Percentiles rank a stretch among this genome's conserved stretches.
Evolutionary conservation across 2,113 vertebrate genomes (phyloP).

Genomic region (Gadus macrocephalus): DNA sequence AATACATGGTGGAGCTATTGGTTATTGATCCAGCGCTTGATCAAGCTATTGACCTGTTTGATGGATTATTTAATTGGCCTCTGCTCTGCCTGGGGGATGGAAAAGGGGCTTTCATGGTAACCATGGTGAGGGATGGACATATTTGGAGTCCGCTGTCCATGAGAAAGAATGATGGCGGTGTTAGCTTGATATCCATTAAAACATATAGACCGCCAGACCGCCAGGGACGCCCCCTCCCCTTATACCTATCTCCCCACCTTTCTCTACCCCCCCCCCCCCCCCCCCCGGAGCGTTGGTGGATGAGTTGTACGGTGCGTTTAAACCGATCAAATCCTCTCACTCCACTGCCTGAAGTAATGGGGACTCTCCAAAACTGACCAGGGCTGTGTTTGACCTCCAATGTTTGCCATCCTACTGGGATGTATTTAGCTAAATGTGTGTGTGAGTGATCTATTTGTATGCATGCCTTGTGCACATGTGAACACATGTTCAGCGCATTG

Average conservation of each 20-base stretch:
- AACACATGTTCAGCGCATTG: neutral
- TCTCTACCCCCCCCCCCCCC: no score
- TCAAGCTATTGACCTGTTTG: conserved; percentile 21
- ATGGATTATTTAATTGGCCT: conserved; percentile 43
- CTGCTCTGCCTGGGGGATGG: conserved; percentile 41
- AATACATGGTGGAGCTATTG: no score
- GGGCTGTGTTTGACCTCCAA: conserved; percentile 49
- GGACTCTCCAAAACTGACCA: conserved; percentile 44
- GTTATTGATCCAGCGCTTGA: conserved; percentile 30
- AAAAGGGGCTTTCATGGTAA: conserved; percentile 34
- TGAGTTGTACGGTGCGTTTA: conserved; percentile 8
- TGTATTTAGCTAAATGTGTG: no score
- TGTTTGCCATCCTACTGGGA: conserved; percentile 24
- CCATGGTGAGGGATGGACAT: no score
- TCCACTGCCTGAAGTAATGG: conserved; percentile 58
- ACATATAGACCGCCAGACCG: no score
- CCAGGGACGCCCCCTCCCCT: no score
- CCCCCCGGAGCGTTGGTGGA: no score
- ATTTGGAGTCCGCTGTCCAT: no score
- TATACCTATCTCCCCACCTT: no score
- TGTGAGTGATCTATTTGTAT: no score
- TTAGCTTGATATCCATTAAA: no score
- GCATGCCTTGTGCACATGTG: conserved; percentile 9
- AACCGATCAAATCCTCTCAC: conserved; percentile 49
- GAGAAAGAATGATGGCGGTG: no score